Conservation (phyloP, 2,888 invertebrate genomes). For the Ophion obscuratus region DNA sequence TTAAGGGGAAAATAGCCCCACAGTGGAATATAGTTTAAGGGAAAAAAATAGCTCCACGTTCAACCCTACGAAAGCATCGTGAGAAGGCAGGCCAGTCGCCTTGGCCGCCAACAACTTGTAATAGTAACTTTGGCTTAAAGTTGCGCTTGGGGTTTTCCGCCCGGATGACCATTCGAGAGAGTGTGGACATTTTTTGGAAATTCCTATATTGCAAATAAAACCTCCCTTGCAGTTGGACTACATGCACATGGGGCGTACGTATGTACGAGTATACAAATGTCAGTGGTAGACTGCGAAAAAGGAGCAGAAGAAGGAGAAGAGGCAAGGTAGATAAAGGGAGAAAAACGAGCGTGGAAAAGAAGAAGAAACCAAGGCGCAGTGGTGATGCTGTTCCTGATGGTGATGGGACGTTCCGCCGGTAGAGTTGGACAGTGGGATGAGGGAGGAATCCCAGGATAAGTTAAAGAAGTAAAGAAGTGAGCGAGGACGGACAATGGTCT, state of each 20-base stretch:
- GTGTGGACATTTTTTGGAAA: too few species aligned
- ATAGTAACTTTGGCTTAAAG: too few species aligned
- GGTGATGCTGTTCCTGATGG: conserved; percentile 31
- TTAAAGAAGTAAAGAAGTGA: conserved; percentile 76
- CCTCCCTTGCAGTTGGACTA: neutral
- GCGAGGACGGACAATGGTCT: conserved; percentile 83
- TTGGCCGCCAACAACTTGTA: too few species aligned
- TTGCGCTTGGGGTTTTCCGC: too few species aligned
- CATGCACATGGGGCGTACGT: neutral
- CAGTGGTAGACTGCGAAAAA: conserved; percentile 28
- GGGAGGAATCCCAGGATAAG: conserved; percentile 65
- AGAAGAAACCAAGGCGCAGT: conserved; percentile 48
- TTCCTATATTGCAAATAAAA: too few species aligned
- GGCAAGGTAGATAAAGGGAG: conserved; percentile 43
- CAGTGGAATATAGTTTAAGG: too few species aligned
- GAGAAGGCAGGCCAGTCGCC: too few species aligned
- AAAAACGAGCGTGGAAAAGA: conserved; percentile 52
- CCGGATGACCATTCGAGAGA: too few species aligned
- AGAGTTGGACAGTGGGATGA: conserved; percentile 16
- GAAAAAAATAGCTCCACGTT: too few species aligned
- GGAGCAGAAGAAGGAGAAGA: conserved; percentile 29
- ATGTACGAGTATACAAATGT: conserved; percentile 5
- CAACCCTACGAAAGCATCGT: too few species aligned
- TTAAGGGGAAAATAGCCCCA: too few species aligned
- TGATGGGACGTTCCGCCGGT: conserved; percentile 6